A percentile compares a stretch with the other conserved stretches of the same genome.
Evolutionary conservation across 2,888 invertebrate genomes (phyloP).

Genomic region (Nephrocerus scutellatus): DNA sequence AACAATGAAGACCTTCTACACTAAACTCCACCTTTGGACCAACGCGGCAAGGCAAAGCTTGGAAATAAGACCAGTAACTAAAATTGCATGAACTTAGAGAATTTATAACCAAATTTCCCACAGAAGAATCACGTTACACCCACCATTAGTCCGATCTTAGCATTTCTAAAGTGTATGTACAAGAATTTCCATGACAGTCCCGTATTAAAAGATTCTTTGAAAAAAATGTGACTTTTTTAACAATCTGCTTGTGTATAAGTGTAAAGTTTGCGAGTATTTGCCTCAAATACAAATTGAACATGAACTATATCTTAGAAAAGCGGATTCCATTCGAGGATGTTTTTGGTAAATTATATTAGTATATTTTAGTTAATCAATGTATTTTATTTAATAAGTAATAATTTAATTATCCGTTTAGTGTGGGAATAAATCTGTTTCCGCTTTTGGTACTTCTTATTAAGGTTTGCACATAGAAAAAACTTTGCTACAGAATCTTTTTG

Average conservation of each 20-base stretch:
- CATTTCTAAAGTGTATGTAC: slow-evolving; percentile 3
- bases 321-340: too few species aligned
- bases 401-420: too few species aligned
- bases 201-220: slow-evolving; percentile 1
- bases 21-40: too few species aligned
- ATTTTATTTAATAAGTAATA: too few species aligned
- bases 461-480: too few species aligned
- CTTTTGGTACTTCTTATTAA: too few species aligned
- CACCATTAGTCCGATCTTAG: slow-evolving; percentile 2
- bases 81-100: too few species aligned
- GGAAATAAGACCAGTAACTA: background rate
- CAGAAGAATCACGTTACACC: background rate
- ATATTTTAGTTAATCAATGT: too few species aligned
- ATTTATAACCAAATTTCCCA: background rate
- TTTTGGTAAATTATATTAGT: too few species aligned
- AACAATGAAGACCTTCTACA: slow-evolving; percentile 3
- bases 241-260: slow-evolving; percentile 4
- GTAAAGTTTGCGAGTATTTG: background rate
- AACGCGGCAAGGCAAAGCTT: too few species aligned
- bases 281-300: slow-evolving; percentile 1
- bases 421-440: too few species aligned
- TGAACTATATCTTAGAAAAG: slow-evolving; percentile 4
- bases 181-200: slow-evolving; percentile 1
- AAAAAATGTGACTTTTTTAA: background rate
- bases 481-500: too few species aligned